These are phyloP conservation scores for Eueides isabella DNA, from an alignment of 1,140 invertebrate genomes.

Conservation along the genomic window DNA sequence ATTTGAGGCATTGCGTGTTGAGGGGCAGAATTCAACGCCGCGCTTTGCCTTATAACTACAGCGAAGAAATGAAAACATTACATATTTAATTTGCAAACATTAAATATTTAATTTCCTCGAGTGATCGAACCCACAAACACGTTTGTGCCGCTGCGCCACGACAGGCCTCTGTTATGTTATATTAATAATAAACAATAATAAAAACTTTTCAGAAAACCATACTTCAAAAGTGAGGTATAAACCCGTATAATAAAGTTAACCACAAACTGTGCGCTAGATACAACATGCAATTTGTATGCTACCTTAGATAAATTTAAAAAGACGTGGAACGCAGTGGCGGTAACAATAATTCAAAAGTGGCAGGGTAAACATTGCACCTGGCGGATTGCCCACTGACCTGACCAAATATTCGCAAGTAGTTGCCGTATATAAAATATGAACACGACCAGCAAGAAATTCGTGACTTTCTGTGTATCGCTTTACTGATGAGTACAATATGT, in stretches of 20 bases:
- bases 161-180: no score
- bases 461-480: neutral
- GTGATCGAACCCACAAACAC: no score
- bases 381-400: slow-evolving; percentile 16
- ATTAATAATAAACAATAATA: no score
- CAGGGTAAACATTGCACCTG: slow-evolving; percentile 20
- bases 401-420: slow-evolving; percentile 16
- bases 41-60: no score
- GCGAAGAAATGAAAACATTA: no score
- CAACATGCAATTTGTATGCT: neutral
- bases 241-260: neutral
- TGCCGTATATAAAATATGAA: slow-evolving; percentile 16
- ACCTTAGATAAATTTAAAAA: slow-evolving; percentile 17
- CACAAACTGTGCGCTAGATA: neutral
- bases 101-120: no score
- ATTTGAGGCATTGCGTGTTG: no score
- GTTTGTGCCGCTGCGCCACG: no score
- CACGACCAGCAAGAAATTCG: neutral
- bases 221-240: neutral
- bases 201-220: no score
- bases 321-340: slow-evolving; percentile 9
- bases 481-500: neutral
- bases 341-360: slow-evolving; percentile 20
- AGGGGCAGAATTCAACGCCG: no score
- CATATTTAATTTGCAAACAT: no score